Percentiles rank a stretch among this genome's conserved stretches.
These are phyloP conservation scores for Ceratina australensis DNA, from an alignment of 1,140 invertebrate genomes.

Conservation along the genomic window DNA sequence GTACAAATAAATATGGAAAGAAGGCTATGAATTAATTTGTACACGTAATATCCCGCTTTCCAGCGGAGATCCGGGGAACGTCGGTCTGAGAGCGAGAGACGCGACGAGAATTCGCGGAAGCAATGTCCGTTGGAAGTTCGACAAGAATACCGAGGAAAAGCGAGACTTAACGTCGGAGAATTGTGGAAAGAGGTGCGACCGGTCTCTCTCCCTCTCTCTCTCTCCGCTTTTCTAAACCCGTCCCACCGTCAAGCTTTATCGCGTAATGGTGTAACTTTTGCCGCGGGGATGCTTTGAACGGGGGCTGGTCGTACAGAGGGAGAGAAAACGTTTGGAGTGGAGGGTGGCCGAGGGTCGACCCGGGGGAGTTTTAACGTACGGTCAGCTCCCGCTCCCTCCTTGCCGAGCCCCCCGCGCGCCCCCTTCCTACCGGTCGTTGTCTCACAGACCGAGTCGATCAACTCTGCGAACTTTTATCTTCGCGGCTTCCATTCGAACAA, in stretches of 20 bases:
- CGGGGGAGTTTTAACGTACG: constrained; percentile 72
- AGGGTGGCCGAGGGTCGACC: constrained; percentile 42
- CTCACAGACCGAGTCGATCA: constrained; percentile 52
- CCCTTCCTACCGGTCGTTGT: constrained; percentile 17
- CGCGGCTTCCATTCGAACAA: constrained; percentile 41
- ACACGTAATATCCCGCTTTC: neutral
- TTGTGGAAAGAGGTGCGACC: neutral
- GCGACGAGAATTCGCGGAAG: neutral
- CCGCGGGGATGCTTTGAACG: constrained; percentile 28
- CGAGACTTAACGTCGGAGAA: constrained; percentile 11
- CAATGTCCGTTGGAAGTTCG: constrained; percentile 14
- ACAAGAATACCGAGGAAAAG: constrained; percentile 26
- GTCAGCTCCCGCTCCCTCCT: constrained; percentile 59
- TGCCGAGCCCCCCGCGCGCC: constrained; percentile 18
- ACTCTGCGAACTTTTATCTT: constrained; percentile 64
- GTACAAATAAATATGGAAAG: too few species aligned
- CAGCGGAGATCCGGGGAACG: too few species aligned
- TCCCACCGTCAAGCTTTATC: constrained; percentile 63
- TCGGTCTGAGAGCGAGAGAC: neutral
- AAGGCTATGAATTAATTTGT: too few species aligned
- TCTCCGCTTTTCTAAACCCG: too few species aligned
- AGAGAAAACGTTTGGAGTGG: constrained; percentile 32
- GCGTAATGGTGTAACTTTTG: constrained; percentile 75
- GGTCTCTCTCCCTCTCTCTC: constrained; percentile 2
- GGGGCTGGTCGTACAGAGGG: constrained; percentile 3